A percentile compares a stretch with the other conserved stretches of the same genome.
These are phyloP conservation scores for Blennius ocellaris DNA, from an alignment of 2,113 vertebrate genomes.

Conservation along the genomic window DNA sequence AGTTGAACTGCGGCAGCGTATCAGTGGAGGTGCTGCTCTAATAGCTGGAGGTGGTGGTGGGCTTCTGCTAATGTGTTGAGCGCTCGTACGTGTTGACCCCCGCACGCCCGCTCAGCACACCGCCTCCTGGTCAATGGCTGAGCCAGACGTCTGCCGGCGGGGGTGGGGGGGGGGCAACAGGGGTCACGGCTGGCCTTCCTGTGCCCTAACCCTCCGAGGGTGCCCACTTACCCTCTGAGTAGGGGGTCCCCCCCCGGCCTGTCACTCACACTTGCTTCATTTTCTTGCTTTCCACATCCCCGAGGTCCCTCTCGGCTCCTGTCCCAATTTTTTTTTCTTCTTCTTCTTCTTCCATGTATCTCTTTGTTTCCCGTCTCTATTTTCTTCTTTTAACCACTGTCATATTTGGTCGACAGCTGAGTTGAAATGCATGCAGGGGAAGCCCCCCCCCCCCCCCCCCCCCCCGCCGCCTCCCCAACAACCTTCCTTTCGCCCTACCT, in stretches of 20 bases:
- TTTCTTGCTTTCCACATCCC: constrained; percentile 12
- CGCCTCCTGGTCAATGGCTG: constrained; percentile 50
- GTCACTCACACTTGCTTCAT: constrained; percentile 62
- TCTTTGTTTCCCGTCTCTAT: constrained; percentile 46
- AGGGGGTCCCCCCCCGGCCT: constrained; percentile 70
- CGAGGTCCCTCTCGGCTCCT: constrained; percentile 1
- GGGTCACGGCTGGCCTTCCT: constrained; percentile 75
- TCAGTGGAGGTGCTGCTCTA: constrained; percentile 43
- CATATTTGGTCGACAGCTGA: constrained; percentile 73
- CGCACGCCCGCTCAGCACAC: constrained; percentile 58
- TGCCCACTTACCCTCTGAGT: constrained; percentile 79
- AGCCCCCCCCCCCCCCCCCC: constrained; percentile 15
- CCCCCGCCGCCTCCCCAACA: too few species aligned
- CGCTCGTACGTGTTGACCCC: constrained; percentile 53
- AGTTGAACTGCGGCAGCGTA: constrained; percentile 27
- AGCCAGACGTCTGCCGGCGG: constrained; percentile 70
- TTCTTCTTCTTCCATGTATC: constrained; percentile 39
- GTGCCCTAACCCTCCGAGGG: constrained; percentile 74
- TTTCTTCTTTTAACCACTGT: constrained; percentile 59
- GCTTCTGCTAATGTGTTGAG: constrained; percentile 35
- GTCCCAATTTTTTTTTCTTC: constrained; percentile 36
- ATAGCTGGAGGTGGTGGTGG: constrained; percentile 39
- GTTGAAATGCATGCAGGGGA: constrained; percentile 72
- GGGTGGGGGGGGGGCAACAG: constrained; percentile 37
- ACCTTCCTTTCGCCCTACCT: neutral